Evolutionary conservation across 2,797 vertebrate genomes (phyloP).

Genomic region (Eulemur mongoz): DNA sequence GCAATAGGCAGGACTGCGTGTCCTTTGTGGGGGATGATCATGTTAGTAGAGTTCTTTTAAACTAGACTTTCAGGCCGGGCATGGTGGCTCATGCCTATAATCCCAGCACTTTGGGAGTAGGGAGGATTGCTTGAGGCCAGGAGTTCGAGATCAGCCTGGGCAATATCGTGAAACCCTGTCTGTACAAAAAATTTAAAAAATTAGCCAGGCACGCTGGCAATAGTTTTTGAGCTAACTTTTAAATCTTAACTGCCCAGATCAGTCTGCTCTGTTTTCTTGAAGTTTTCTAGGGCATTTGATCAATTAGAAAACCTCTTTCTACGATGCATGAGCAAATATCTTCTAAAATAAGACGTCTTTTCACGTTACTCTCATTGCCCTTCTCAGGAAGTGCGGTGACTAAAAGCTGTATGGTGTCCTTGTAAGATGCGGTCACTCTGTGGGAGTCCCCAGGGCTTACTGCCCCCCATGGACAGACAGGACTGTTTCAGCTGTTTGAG

Average conservation of each 20-base stretch:
- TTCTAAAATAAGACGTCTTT: not conserved
- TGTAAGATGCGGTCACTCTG: not conserved
- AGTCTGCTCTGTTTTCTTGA: not conserved
- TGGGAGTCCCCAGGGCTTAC: not conserved
- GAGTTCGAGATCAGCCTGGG: no score
- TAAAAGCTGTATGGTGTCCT: not conserved
- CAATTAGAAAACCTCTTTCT: not conserved
- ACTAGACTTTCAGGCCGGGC: not conserved
- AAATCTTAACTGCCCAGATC: not conserved
- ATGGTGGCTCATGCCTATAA: no score
- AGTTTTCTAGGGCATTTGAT: not conserved
- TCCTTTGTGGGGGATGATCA: not conserved
- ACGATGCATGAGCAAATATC: fast-evolving
- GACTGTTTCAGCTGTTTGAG: slow-evolving; percentile 42
- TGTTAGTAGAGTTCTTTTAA: not conserved
- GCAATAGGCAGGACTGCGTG: no score
- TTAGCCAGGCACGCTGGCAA: no score
- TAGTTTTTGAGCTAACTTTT: not conserved
- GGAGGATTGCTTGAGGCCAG: no score
- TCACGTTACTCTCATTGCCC: not conserved
- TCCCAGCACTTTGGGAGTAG: no score
- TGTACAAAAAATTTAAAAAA: no score
- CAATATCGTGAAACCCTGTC: no score
- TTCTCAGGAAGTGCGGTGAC: not conserved
- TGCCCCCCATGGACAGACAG: fast-evolving